phyloP scores from a whole-genome alignment of 2,113 vertebrate species.

The Pipra filicauda region DNA sequence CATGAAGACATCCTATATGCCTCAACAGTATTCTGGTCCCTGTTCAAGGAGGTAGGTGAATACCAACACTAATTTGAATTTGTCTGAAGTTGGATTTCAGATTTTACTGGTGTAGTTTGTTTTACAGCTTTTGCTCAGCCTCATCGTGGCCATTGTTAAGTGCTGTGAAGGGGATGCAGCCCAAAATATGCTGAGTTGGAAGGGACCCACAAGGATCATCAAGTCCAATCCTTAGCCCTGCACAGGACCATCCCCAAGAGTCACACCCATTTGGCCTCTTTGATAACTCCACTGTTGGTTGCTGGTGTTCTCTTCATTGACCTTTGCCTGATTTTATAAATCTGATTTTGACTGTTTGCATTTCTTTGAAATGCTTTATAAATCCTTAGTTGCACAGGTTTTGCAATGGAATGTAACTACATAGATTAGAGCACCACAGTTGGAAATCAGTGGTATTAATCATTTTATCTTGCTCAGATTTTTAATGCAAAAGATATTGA shows the following conservation, averaged over 20 bases:
- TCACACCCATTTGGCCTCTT: background rate
- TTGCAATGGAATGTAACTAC: background rate
- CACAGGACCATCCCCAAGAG: background rate
- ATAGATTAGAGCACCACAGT: background rate
- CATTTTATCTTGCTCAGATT: constrained; percentile 55
- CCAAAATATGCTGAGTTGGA: background rate
- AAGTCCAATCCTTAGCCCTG: background rate
- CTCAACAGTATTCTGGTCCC: background rate
- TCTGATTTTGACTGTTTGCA: background rate
- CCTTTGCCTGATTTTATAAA: background rate
- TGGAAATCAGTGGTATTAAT: background rate
- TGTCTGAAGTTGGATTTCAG: background rate
- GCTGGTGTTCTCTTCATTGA: background rate
- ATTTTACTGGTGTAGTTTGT: background rate
- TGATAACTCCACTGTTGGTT: background rate
- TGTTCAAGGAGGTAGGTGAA: background rate
- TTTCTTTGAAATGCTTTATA: background rate
- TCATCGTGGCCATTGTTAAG: background rate
- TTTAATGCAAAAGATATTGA: constrained; percentile 82
- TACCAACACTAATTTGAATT: background rate
- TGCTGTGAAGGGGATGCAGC: background rate
- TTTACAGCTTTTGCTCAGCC: background rate
- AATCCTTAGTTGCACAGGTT: background rate
- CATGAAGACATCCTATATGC: background rate
- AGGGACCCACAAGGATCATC: background rate